Evolutionary conservation across 2,797 vertebrate species (phyloP), one percentile per base, ranked within the genome.

Genomic region (Pipistrellus pygmaeus): DNA sequence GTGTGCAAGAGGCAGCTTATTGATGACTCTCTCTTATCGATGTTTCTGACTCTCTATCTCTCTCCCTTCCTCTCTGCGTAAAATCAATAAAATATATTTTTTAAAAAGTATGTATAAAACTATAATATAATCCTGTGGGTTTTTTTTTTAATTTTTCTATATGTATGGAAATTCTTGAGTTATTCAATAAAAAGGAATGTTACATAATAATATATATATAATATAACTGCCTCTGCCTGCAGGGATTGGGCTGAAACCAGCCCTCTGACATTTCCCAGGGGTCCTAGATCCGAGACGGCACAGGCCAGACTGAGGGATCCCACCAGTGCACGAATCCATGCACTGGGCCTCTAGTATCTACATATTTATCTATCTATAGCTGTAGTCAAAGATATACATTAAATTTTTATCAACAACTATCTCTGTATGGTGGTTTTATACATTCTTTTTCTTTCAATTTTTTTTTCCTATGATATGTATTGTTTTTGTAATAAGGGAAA

Each of bases 401-500:
- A 48, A 64, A n/a, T 32, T 64, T 93, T 84, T 60, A 62, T 64
- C 12, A 66, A 77, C 8, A 92, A 17, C 41, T 90, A 48, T 80
- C 64, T 86, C 13, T 83, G 18, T 7, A 32, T 57, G 11, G 17
- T 46, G 10, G 2, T 55, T 93, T 75, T 85, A 86, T 35, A 17
- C 6, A 89, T 68, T 55, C 11, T 46, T 85, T 60, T 60, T 64
- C 57, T 35, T 69, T 64, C 11, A 21, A 3, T 55, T 18, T 71
- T 73, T 35, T 68, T 75, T 9, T 9, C 35, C 35, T 57, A 17
- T 68, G 83, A 38, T n/a, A 25, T 41, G 21, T 12, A 68, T 57
- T 94, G 3, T n/a, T 92, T 84, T 51, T 69, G 8, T 18, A 93
- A 90, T n/a, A 72, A 90, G 27, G 30, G 20, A 30, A 51, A 46